These are phyloP conservation scores for Urocynchramus pylzowi DNA, from an alignment of 2,113 vertebrate species.

Conservation along the genomic window DNA sequence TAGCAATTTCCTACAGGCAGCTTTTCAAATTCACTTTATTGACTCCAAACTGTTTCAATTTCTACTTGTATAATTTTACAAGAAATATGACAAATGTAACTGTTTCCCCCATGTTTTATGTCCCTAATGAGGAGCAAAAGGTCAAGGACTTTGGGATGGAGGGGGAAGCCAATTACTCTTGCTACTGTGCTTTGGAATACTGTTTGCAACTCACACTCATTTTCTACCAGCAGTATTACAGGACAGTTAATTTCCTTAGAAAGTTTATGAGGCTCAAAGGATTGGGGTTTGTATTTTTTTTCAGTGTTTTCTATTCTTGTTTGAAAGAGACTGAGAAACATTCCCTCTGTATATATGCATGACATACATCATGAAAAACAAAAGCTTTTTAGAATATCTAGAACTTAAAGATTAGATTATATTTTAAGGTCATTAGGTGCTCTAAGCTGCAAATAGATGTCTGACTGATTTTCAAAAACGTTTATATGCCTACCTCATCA, in stretches of 20 bases:
- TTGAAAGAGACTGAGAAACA: background rate
- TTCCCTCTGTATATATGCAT: background rate
- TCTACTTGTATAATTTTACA: slow-evolving; percentile 60
- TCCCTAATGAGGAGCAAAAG: slow-evolving; percentile 57
- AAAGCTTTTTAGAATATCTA: background rate
- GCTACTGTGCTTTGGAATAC: slow-evolving; percentile 22
- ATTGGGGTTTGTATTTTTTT: background rate
- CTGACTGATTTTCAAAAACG: background rate
- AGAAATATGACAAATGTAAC: slow-evolving; percentile 55
- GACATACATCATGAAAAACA: background rate
- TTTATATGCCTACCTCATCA: background rate
- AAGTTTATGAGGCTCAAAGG: slow-evolving; percentile 44
- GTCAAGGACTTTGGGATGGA: slow-evolving; percentile 30
- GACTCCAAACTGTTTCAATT: slow-evolving; percentile 42
- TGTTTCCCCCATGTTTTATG: slow-evolving; percentile 43
- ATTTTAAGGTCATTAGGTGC: background rate
- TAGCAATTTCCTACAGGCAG: slow-evolving; percentile 14
- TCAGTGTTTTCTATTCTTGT: background rate
- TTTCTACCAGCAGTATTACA: slow-evolving; percentile 57
- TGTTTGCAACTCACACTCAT: slow-evolving; percentile 1
- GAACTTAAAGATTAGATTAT: background rate
- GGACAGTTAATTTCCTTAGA: slow-evolving; percentile 51
- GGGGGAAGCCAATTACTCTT: slow-evolving; percentile 25
- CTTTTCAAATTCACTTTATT: slow-evolving; percentile 48
- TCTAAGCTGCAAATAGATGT: background rate